These are phyloP conservation scores for Dermatemys mawii DNA, from an alignment of 2,113 vertebrate species.

Conservation along the genomic window DNA sequence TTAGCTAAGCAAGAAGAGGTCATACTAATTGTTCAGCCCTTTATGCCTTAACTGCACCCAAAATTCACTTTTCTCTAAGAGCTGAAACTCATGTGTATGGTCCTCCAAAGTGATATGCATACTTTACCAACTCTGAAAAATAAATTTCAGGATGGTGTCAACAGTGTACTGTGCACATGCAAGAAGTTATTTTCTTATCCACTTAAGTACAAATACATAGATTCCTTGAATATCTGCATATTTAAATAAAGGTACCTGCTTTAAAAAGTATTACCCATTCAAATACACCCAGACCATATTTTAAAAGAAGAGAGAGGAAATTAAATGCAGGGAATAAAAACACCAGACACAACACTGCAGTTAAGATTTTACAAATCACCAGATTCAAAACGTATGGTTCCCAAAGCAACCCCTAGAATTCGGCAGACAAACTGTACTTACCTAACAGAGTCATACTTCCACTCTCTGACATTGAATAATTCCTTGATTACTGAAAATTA, in stretches of 20 bases:
- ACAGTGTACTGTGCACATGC: background rate
- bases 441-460: background rate
- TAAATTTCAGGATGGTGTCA: background rate
- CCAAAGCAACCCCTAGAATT: background rate
- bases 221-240: background rate
- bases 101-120: background rate
- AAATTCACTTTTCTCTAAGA: background rate
- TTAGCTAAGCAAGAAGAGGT: background rate
- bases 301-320: background rate
- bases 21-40: background rate
- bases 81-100: background rate
- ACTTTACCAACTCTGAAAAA: background rate
- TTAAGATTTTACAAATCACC: background rate
- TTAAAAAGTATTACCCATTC: background rate
- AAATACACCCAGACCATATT: background rate
- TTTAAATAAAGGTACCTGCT: background rate
- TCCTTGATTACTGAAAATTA: too few species aligned
- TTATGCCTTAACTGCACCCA: background rate
- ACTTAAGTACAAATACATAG: background rate
- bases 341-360: background rate
- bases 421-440: background rate
- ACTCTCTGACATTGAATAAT: background rate
- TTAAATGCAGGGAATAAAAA: background rate
- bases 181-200: rapidly evolving
- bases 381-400: background rate